These are phyloP conservation scores for Ornithoptera priamus DNA, from an alignment of 2,888 invertebrate species.

Conservation along the genomic window DNA sequence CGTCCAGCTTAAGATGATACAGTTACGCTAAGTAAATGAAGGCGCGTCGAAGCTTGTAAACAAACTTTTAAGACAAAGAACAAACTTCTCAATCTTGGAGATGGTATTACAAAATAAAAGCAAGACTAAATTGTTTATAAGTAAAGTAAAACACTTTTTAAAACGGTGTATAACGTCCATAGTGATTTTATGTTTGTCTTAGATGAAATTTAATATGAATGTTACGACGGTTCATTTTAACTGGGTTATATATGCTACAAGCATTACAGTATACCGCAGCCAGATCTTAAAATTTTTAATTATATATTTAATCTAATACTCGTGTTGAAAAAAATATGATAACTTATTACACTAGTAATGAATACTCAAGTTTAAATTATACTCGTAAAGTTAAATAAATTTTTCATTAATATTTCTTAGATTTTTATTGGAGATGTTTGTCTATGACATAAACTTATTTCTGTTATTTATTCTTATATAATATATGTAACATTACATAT, in stretches of 20 bases:
- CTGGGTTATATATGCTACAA: too few relatives aligned
- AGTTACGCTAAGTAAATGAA: slow-evolving; percentile 22
- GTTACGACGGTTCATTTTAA: too few relatives aligned
- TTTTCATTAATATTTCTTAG: too few relatives aligned
- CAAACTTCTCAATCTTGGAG: slow-evolving; percentile 19
- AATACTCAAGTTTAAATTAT: too few relatives aligned
- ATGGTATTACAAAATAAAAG: slow-evolving; percentile 17
- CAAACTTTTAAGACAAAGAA: slow-evolving; percentile 18
- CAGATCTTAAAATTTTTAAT: too few relatives aligned
- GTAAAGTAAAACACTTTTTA: not conserved
- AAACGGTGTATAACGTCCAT: not conserved
- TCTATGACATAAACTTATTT: not conserved
- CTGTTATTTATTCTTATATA: not conserved
- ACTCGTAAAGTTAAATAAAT: too few relatives aligned
- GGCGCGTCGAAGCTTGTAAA: slow-evolving; percentile 19
- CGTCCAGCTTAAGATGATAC: slow-evolving; percentile 18
- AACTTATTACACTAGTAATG: too few relatives aligned
- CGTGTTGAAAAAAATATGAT: too few relatives aligned
- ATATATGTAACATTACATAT: not conserved
- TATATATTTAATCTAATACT: too few relatives aligned
- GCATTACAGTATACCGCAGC: too few relatives aligned
- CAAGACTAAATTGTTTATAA: slow-evolving; percentile 1
- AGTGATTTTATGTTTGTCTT: not conserved
- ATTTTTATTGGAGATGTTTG: not conserved
- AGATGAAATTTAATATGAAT: too few relatives aligned